A percentile compares a stretch with the other conserved stretches of the same genome.
Conservation (phyloP, 2,113 vertebrate species). For the Micronycteris hirsuta region DNA sequence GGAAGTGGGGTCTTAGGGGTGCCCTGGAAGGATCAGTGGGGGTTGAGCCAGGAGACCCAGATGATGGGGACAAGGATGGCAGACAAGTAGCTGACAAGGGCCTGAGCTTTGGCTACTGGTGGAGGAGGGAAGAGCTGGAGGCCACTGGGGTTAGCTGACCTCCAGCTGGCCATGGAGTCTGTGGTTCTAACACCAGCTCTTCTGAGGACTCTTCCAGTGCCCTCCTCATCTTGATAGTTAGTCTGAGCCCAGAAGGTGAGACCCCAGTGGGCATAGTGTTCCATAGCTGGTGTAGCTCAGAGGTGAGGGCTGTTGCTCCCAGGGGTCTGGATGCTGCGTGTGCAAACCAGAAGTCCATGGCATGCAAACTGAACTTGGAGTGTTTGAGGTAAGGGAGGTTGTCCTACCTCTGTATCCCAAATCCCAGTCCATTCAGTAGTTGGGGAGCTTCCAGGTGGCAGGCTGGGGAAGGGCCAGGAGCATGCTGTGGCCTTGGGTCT, state of each 20-base stretch:
- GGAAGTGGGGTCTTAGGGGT: background rate
- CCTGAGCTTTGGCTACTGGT: background rate
- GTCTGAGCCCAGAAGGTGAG: background rate
- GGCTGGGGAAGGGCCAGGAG: background rate
- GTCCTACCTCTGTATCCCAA: background rate
- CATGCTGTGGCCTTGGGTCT: background rate
- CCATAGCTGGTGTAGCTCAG: background rate
- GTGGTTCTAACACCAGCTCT: background rate
- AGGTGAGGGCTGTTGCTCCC: background rate
- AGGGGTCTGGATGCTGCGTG: background rate
- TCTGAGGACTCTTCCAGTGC: background rate
- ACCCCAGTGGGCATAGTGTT: background rate
- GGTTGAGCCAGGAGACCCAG: background rate
- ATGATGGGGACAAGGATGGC: background rate
- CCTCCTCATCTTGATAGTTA: background rate
- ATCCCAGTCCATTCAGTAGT: background rate
- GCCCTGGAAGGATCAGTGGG: background rate
- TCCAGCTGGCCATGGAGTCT: background rate
- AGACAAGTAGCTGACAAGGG: background rate
- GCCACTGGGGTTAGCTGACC: background rate
- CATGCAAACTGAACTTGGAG: background rate
- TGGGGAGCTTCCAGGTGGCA: background rate
- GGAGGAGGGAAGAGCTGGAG: background rate
- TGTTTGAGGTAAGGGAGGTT: background rate
- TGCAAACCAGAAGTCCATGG: background rate